A percentile compares a stretch with the other conserved stretches of the same genome.
Evolutionary conservation across 2,113 vertebrate species (phyloP).

Genomic region (Ramphastos sulfuratus): DNA sequence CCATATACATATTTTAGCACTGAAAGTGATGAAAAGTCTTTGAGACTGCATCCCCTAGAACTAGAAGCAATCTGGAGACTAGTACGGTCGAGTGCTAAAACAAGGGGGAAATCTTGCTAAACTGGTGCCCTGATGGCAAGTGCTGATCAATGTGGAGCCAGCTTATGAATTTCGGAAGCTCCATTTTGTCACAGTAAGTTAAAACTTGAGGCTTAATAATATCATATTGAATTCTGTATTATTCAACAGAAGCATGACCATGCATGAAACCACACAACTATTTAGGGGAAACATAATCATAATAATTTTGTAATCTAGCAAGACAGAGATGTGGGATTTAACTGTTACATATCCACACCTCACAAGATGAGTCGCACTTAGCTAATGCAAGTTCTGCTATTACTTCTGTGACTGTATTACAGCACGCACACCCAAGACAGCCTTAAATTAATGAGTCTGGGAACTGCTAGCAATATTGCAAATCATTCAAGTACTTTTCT

Average conservation of each 20-base stretch:
- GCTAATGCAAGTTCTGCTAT: neutral
- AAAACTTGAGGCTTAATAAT: neutral
- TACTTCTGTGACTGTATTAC: neutral
- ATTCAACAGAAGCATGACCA: neutral
- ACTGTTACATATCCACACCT: neutral
- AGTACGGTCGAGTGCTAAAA: neutral
- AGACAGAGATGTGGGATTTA: neutral
- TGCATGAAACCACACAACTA: neutral
- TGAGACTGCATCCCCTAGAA: neutral
- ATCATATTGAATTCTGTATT: neutral
- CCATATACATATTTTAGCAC: neutral
- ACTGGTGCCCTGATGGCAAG: neutral
- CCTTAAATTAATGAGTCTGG: neutral
- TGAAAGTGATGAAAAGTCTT: neutral
- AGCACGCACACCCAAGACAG: neutral
- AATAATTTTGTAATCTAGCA: neutral
- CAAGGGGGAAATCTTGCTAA: neutral
- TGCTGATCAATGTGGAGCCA: neutral
- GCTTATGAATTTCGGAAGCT: neutral
- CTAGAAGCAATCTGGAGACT: neutral
- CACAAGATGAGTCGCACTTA: neutral
- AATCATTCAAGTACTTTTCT: neutral
- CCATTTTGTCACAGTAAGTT: neutral
- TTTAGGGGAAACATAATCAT: neutral
- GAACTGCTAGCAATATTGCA: neutral